Base-by-base conservation (phyloP, 2,113 vertebrate genomes). In the Percopsis transmontana region DNA sequence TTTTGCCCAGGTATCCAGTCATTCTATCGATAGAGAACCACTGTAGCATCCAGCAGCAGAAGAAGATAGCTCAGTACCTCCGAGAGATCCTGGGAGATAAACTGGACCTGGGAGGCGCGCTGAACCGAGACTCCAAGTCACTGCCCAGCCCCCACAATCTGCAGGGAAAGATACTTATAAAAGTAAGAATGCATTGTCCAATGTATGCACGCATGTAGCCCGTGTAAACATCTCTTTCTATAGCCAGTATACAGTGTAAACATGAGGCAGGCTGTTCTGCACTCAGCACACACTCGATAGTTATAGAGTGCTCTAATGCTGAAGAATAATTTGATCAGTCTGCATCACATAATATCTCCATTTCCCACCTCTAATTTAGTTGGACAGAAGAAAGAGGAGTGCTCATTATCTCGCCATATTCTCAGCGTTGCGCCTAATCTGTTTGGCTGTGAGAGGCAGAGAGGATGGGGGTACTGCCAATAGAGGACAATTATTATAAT, bases 11-110 rank as follows among this genome's bases (percentile, higher is more conserved):
- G 83, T 99, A 92, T 74, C 96, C 97, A 0, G 94, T 99, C 55
- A 95, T 99, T 15, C 85, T 99, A 65, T 99, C 97, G 41, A 95
- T 99, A 23, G 97, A 99, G 87, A 99, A 99, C 76, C 97, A 99
- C 81, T 99, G 97, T 82, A 98, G 89, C 52, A 91, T 99, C 79
- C 96, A 95, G 59, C 97, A 99, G 86, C 97, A 99, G 58, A 94
- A 96, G 88, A 99, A 99, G 92, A 98, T 99, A 0, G 95, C 96
- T 58, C 94, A 94, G 76, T 94, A 98, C 85, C 88, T 99, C 74
- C 93, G 95, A 84, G 95, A 95, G 70, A 94, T 98, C 87, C 92
- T 99, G 62, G 90, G 80, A 58, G 94, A 98, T 79, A 98, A 95
- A 85, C 92, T 99, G 76, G 95, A 99, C 40, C 88, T 98, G 76